Conservation (phyloP, 1,140 invertebrate species). For the Dendroctonus valens region DNA sequence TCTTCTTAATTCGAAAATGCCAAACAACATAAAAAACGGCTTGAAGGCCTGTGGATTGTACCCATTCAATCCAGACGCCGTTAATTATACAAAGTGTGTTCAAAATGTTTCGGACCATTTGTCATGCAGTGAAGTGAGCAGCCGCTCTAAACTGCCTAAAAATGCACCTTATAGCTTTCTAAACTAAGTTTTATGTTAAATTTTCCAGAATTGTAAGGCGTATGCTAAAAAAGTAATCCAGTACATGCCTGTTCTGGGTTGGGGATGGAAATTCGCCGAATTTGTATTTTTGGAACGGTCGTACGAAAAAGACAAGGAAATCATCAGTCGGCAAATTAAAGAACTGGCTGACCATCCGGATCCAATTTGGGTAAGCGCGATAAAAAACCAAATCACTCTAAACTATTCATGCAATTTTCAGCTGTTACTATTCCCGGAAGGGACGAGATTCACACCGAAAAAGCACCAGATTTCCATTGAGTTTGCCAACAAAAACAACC, state of each 20-base stretch:
- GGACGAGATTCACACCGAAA: conserved; percentile 84
- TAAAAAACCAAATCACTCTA: conserved; percentile 18
- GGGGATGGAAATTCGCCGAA: conserved; percentile 93
- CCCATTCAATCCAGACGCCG: too few relatives aligned
- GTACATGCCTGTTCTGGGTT: conserved; percentile 91
- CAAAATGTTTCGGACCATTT: too few relatives aligned
- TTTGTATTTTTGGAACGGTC: conserved; percentile 89
- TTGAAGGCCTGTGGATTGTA: too few relatives aligned
- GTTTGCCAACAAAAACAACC: conserved; percentile 82
- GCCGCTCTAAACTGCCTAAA: too few relatives aligned
- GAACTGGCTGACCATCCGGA: conserved; percentile 84
- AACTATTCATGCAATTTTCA: conserved; percentile 46
- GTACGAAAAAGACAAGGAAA: conserved; percentile 85
- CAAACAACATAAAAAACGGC: too few relatives aligned
- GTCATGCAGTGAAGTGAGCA: too few relatives aligned
- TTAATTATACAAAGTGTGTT: too few relatives aligned
- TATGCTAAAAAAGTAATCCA: conserved; percentile 91
- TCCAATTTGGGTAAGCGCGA: conserved; percentile 74
- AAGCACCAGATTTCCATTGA: conserved; percentile 87
- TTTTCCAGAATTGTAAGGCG: conserved; percentile 86
- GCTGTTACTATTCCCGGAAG: conserved; percentile 91
- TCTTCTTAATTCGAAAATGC: too few relatives aligned
- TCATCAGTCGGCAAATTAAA: conserved; percentile 75
- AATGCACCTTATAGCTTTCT: background rate
- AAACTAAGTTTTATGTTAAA: background rate